These are phyloP conservation scores for Sorex maritimensis DNA, from an alignment of 2,797 vertebrate species.

Conservation along the genomic window DNA sequence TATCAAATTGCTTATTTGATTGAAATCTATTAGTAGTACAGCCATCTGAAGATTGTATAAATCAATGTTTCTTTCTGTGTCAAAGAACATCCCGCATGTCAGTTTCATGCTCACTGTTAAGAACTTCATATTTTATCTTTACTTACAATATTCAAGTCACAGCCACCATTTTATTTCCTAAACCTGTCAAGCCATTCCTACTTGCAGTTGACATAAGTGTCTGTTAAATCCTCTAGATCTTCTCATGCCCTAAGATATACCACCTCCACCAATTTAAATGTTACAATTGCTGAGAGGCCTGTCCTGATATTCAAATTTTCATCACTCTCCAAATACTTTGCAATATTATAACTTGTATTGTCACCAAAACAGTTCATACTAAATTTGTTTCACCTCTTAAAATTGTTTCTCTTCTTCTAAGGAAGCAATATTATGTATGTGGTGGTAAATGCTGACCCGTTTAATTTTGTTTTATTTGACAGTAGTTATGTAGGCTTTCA, in stretches of 20 bases:
- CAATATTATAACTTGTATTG: not conserved
- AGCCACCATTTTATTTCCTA: slow-evolving; percentile 19
- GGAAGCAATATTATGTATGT: too few relatives aligned
- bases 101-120: not conserved
- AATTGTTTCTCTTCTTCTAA: not conserved
- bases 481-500: too few relatives aligned
- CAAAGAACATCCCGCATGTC: not conserved
- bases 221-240: not conserved
- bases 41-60: not conserved
- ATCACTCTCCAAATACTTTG: not conserved
- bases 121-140: not conserved
- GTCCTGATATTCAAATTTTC: not conserved
- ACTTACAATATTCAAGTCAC: slow-evolving; percentile 14
- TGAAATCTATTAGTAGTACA: not conserved
- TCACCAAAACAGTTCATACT: not conserved
- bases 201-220: not conserved
- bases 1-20: slow-evolving; percentile 24
- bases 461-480: too few relatives aligned
- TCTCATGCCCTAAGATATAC: not conserved
- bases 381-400: not conserved
- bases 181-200: not conserved
- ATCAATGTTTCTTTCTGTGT: not conserved
- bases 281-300: not conserved
- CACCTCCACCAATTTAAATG: not conserved
- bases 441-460: too few relatives aligned